phyloP scores from a whole-genome alignment of 2,797 vertebrate species.

The Lepidocolaptes lacrymiger region DNA sequence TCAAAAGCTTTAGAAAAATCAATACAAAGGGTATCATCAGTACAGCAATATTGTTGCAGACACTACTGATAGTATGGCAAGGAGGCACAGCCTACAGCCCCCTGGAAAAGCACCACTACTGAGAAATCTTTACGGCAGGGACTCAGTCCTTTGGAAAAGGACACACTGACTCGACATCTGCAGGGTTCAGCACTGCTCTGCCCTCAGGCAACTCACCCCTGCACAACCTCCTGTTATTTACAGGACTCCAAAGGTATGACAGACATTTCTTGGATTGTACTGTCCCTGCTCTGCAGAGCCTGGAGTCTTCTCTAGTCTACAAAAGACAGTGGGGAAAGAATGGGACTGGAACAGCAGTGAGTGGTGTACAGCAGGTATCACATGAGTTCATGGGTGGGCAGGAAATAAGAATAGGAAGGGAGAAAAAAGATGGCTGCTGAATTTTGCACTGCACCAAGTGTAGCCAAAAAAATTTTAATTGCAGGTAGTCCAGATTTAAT shows the following conservation, averaged over 20 bases:
- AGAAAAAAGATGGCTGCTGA: background rate
- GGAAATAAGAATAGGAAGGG: background rate
- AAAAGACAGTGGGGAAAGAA: background rate
- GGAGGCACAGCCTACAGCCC: background rate
- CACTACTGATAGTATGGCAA: background rate
- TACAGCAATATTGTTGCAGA: background rate
- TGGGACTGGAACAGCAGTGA: background rate
- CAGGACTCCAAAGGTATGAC: background rate
- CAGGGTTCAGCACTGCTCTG: background rate
- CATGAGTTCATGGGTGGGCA: background rate
- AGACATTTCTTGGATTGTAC: background rate
- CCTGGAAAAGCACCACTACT: background rate
- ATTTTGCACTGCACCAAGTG: background rate
- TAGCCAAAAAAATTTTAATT: fast-evolving
- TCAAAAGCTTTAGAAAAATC: background rate
- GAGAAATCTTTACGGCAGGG: background rate
- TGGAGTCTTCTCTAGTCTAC: background rate
- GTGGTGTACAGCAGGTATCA: background rate
- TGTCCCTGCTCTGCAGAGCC: background rate
- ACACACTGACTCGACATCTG: background rate
- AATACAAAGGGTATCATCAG: background rate
- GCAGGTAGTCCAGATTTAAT: background rate
- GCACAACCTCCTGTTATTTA: background rate
- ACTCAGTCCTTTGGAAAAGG: background rate
- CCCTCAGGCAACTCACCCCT: background rate